Base-by-base conservation (phyloP, 2,888 invertebrate genomes). In the Octodonta nipae region DNA sequence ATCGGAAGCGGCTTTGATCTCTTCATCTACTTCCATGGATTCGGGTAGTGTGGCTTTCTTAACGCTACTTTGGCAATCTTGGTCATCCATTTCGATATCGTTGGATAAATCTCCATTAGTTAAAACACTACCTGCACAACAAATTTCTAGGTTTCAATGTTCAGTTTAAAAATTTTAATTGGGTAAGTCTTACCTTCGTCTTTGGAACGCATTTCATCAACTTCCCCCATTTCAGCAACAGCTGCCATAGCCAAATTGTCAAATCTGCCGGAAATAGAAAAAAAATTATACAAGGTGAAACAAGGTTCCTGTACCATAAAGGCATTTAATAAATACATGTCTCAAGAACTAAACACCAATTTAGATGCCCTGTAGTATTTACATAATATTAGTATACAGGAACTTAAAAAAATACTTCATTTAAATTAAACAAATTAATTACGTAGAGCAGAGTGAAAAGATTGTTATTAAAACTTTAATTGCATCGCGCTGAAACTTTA, bases 211-310 rank as follows among this genome's bases (percentile, higher is more conserved):
- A 59, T 49, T 44, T 62, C 61, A 40, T 61, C 60, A 29, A 62
- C 56, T 46, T 61, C 62, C 33, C 62, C 61, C 62, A 62, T 62
- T 45, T 58, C 55, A 39, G 51, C 52, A 38, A 47, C 48, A 52
- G 56, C 53, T 58, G 60, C 62, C 62, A 62, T 62, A 56, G 48
- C 58, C 52, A 43, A 43, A 28, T 27, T 26, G 33, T 43, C 42
- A 41, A 35, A 47, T 38, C 51, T 52, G 41, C 33, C 37, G 47
- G 35, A 42, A 43, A 37, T 36, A 40, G 26, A 26, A 32, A 27
- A 5, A 31, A 34, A 15, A 15, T 20, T 27, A 2, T 4, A 4
- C 20, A 15, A 17, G 30, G 12, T 17, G 16, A 16, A 17, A 10
- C 11, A 20, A 31, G 13, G 13, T n/a, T 28, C 3, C 10, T 7